phyloP scores from a whole-genome alignment of 1,140 invertebrate species.

The Diachasma alloeum region DNA sequence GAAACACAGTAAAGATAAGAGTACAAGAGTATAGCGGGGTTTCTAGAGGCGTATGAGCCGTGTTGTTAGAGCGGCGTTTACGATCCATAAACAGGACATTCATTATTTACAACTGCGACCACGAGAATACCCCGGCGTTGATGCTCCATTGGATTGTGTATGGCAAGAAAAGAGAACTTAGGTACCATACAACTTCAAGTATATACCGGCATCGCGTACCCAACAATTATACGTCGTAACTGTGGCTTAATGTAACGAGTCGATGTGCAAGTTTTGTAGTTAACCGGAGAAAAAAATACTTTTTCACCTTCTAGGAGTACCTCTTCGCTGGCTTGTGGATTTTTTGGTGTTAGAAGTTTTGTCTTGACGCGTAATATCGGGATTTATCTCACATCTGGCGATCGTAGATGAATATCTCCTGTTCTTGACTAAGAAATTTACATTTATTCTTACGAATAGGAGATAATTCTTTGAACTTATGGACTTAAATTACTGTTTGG shows the following conservation, averaged over 20 bases:
- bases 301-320: background rate
- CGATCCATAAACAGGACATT: conserved; percentile 55
- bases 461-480: no score
- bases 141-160: background rate
- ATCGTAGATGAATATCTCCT: background rate
- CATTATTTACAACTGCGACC: conserved; percentile 50
- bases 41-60: conserved; percentile 19
- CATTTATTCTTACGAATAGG: no score
- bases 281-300: background rate
- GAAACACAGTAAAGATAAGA: conserved; percentile 38
- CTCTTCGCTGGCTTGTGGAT: background rate
- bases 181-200: background rate
- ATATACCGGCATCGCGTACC: conserved; percentile 26
- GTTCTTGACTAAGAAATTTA: background rate
- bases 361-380: background rate
- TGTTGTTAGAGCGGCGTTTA: conserved; percentile 52
- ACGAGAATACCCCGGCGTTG: conserved; percentile 28
- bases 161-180: background rate
- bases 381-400: background rate
- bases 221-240: conserved; percentile 54
- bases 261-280: conserved; percentile 1
- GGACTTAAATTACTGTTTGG: no score
- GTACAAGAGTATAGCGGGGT: conserved; percentile 1
- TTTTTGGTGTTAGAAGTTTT: background rate
- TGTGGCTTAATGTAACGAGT: conserved; percentile 44